These are phyloP conservation scores for Luehdorfia chinensis DNA, from an alignment of 1,140 invertebrate genomes.

Conservation along the genomic window DNA sequence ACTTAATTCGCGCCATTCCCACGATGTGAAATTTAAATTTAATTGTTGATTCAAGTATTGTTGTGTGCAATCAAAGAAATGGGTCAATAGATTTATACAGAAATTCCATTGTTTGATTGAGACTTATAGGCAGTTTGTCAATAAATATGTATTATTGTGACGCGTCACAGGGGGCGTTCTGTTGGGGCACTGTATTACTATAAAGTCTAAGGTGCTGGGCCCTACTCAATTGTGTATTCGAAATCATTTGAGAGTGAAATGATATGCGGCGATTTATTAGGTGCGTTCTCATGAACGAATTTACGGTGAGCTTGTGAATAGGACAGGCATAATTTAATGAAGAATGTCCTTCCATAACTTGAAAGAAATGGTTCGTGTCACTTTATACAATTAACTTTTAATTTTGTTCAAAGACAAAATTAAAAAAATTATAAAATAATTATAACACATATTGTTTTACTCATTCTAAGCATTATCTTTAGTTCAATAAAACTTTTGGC, in stretches of 20 bases:
- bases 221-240: slow-evolving; percentile 40
- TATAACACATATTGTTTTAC: no score
- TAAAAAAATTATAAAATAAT: no score
- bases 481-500: no score
- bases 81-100: slow-evolving; percentile 63
- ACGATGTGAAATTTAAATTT: slow-evolving; percentile 63
- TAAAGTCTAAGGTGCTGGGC: slow-evolving; percentile 43
- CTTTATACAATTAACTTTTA: no score
- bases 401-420: no score
- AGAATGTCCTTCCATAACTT: no score
- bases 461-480: no score
- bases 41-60: slow-evolving; percentile 55
- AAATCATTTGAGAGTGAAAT: slow-evolving; percentile 62
- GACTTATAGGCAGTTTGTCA: slow-evolving; percentile 72
- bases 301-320: neutral
- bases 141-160: slow-evolving; percentile 46
- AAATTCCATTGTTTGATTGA: slow-evolving; percentile 63
- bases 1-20: slow-evolving; percentile 64
- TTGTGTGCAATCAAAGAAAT: slow-evolving; percentile 68
- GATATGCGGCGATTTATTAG: slow-evolving; percentile 68
- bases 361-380: no score
- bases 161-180: slow-evolving; percentile 39
- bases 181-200: slow-evolving; percentile 35
- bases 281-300: slow-evolving; percentile 53
- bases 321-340: slow-evolving; percentile 17